Evolutionary conservation across 2,113 vertebrate species (phyloP), one percentile per base, ranked within the genome.

Genomic region (Nothocercus julius): DNA sequence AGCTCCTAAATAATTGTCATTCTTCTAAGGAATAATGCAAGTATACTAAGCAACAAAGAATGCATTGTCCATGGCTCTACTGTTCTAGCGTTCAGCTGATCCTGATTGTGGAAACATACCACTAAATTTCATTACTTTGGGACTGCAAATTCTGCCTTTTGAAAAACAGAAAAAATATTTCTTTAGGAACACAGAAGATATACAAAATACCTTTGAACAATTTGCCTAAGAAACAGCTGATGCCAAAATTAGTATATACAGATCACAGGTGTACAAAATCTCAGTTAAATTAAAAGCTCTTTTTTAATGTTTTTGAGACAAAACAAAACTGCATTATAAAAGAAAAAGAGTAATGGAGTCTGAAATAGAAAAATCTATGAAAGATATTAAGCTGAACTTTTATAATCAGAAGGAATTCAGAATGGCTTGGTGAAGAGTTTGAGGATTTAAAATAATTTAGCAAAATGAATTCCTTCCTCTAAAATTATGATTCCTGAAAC

Each of bases 81-180:
- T 67, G 28, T 36, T 92, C 34, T 17, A 64, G 24, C 66, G 75
- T 24, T 73, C 84, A 94, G 94, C 66, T 74, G 91, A 74, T 34
- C 22, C 54, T 69, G 81, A 85, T 69, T 70, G 68, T 12, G 21
- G 89, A 92, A 95, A 74, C 20, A 11, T 36, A 54, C 91, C 95
- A 94, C 89, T 90, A 76, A 66, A 18, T 78, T 92, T 95, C 84
- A 77, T 77, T 76, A 51, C 34, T 24, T 36, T 80, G 70, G 38
- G 53, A 66, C 66, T 92, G 66, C 85, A 85, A 95, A 72, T 92
- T 97, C 79, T 92, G 51, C 83, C n/a, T 91, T 85, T 64, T 91
- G 22, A 67, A 84, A 76, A 78, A 86, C 36, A 92, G n/a, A 72
- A 47, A 72, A 86, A 63, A 62, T 40, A 32, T 85, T 51, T 83